Conservation (phyloP, 1,140 invertebrate genomes). For the Atta texana region DNA sequence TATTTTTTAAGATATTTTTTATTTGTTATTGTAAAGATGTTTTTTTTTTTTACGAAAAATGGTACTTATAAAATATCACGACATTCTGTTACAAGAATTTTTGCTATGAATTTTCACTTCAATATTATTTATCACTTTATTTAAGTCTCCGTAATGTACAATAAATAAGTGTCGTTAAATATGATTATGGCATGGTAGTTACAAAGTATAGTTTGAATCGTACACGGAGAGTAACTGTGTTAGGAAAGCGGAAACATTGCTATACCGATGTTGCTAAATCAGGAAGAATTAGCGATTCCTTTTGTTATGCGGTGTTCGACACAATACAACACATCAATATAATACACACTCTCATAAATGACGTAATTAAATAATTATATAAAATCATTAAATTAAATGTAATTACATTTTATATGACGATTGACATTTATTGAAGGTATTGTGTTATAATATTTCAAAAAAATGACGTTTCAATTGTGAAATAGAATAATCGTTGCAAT, state of each 20-base stretch:
- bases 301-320: background rate
- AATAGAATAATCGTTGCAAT: background rate
- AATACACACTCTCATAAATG: background rate
- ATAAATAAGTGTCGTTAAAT: background rate
- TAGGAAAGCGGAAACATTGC: constrained; percentile 11
- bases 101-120: background rate
- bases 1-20: background rate
- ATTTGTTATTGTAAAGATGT: background rate
- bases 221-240: background rate
- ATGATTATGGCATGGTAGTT: background rate
- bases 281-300: constrained; percentile 14
- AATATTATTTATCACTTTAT: background rate
- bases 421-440: background rate
- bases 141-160: background rate
- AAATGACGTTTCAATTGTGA: background rate
- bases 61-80: background rate
- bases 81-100: background rate
- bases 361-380: background rate
- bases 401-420: background rate
- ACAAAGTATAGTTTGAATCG: background rate
- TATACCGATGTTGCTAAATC: background rate
- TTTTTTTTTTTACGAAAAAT: background rate
- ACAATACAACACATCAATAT: background rate
- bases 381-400: background rate
- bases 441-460: background rate